Percentiles rank a stretch among this genome's conserved stretches.
phyloP scores from a whole-genome alignment of 2,113 vertebrate species.

The Mystacornis crossleyi region DNA sequence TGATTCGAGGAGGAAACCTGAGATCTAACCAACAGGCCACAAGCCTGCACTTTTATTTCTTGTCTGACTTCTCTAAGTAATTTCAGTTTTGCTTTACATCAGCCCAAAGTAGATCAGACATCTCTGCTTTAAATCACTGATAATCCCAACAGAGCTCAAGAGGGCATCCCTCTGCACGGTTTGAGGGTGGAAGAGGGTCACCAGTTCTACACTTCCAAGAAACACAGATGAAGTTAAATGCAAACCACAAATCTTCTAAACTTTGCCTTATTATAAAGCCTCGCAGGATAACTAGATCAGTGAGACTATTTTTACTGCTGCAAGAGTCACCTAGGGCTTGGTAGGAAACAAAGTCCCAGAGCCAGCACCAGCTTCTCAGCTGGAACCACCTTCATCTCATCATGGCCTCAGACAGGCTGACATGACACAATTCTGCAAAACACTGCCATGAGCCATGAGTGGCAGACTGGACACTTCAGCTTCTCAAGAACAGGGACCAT shows the following conservation, averaged over 20 bases:
- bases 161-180: background rate
- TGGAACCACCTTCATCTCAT: background rate
- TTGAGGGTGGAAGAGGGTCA: background rate
- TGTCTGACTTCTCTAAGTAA: background rate
- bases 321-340: background rate
- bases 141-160: background rate
- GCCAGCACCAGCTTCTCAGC: background rate
- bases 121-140: background rate
- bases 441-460: background rate
- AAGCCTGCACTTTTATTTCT: background rate
- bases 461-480: background rate
- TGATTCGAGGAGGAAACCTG: background rate
- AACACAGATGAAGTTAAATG: background rate
- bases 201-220: background rate
- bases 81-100: background rate
- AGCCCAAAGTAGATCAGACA: background rate
- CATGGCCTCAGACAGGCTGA: background rate
- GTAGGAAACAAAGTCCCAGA: background rate
- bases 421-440: background rate
- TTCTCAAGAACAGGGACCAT: background rate
- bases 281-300: background rate
- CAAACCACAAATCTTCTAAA: background rate
- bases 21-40: background rate
- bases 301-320: background rate
- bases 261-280: background rate